Base-by-base conservation (phyloP, 2,797 vertebrate species). In the Protonibea diacanthus region DNA sequence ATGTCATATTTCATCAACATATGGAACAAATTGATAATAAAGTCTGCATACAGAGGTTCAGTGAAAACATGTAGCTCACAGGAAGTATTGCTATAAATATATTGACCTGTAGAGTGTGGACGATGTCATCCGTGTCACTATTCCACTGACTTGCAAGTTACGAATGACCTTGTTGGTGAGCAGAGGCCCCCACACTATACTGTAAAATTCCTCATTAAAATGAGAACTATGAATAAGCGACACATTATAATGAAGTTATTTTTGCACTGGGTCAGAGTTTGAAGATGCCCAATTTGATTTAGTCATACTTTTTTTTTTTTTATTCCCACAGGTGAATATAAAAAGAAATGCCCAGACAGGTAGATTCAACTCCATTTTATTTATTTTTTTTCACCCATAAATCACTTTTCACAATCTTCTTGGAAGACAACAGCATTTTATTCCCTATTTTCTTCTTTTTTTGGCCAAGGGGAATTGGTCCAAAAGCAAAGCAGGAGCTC, bases 341-440 rank as follows among this genome's bases (percentile, higher is more conserved):
- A 73, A 23, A 40, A 55, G 17, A 47, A 47, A 38, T 6, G 49
- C 4, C 5, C 29, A 85, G 8, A 58, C 57, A 74, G 20, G 53
- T 69, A 61, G 78, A 86, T 87, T 90, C 57, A 84, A 80, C 74
- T 88, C 74, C 42, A 73, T 88, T 87, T 90, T 88, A 84, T 88
- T 94, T 83, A 9, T 52, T 81, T 86, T 63, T 83, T 89, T 90
- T 82, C 88, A 93, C 81, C 88, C 91, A 92, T 92, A 88, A 84
- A 88, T 94, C 91, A 91, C 84, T 89, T 92, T 90, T 93, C 93
- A 94, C 91, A 93, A 95, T 95, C 95, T 96, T 96, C 94, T 96
- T 94, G 94, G 95, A 96, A 96, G 95, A 96, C 93, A 95, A 91
- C 93, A 88, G 84, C 89, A 90, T 92, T 91, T 90, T 80, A 91